Conservation (phyloP, 1,140 invertebrate genomes). For the Bombus vancouverensis region DNA sequence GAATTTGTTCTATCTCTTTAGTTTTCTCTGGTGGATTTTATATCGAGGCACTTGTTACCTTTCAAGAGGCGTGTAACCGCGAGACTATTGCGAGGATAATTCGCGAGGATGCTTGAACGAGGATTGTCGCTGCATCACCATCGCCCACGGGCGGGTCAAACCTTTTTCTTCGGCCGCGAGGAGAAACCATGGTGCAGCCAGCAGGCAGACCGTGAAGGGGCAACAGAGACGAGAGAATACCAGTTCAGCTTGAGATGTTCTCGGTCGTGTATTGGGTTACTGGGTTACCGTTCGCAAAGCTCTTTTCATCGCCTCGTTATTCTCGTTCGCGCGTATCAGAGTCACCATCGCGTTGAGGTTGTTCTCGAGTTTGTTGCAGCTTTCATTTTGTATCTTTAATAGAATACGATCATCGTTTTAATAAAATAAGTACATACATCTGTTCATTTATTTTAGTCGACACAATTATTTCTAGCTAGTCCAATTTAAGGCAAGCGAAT, state of each 20-base stretch:
- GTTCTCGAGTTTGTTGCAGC: background rate
- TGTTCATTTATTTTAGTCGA: background rate
- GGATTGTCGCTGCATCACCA: constrained; percentile 47
- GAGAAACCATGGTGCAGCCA: background rate
- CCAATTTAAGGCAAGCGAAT: background rate
- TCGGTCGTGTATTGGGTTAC: constrained; percentile 54
- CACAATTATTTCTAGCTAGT: background rate
- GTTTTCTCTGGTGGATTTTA: background rate
- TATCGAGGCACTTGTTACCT: background rate
- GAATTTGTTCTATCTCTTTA: background rate
- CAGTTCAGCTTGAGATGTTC: background rate
- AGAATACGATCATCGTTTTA: background rate
- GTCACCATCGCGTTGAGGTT: background rate
- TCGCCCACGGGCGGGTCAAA: constrained; percentile 33
- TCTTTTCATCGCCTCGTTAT: constrained; percentile 30
- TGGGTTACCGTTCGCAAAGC: constrained; percentile 48
- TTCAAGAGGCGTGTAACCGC: constrained; percentile 45
- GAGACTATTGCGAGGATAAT: constrained; percentile 22
- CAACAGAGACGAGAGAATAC: background rate
- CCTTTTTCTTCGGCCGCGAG: constrained; percentile 19
- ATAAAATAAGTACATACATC: background rate
- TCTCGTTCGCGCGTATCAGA: background rate
- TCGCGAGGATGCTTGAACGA: background rate
- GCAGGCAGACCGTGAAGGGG: background rate
- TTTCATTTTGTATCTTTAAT: background rate